Conservation (phyloP, 2,888 invertebrate genomes). For the Melinopterus prodromus region DNA sequence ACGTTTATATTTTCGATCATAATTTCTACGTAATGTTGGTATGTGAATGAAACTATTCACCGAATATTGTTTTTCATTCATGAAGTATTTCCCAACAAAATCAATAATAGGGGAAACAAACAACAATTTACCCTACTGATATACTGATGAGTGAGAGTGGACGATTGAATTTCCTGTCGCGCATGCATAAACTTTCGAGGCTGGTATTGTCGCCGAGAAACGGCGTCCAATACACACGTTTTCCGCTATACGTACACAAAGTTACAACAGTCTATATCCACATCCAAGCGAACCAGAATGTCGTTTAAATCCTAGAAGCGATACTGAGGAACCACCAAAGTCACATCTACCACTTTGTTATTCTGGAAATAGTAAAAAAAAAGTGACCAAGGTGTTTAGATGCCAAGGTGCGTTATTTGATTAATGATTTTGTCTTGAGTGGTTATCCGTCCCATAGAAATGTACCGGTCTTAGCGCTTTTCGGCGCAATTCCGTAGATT, state of each 20-base stretch:
- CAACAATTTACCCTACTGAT: neutral
- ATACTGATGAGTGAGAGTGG: neutral
- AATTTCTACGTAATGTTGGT: no score
- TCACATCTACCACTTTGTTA: neutral
- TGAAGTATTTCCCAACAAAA: neutral
- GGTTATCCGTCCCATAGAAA: neutral
- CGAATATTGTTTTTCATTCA: no score
- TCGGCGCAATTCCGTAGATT: neutral
- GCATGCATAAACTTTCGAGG: neutral
- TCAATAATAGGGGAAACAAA: neutral
- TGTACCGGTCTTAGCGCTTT: neutral
- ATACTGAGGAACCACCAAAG: neutral
- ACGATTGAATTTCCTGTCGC: neutral
- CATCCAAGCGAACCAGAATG: neutral
- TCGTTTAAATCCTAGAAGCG: neutral
- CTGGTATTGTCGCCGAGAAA: neutral
- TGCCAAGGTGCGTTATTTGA: neutral
- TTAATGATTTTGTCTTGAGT: neutral
- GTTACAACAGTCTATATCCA: neutral
- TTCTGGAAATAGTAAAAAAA: neutral
- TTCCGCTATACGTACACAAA: neutral
- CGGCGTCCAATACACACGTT: neutral
- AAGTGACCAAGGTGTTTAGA: no score
- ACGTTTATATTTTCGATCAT: no score
- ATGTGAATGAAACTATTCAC: no score